phyloP scores from a whole-genome alignment of 2,797 vertebrate genomes.

The Tinamus major region DNA sequence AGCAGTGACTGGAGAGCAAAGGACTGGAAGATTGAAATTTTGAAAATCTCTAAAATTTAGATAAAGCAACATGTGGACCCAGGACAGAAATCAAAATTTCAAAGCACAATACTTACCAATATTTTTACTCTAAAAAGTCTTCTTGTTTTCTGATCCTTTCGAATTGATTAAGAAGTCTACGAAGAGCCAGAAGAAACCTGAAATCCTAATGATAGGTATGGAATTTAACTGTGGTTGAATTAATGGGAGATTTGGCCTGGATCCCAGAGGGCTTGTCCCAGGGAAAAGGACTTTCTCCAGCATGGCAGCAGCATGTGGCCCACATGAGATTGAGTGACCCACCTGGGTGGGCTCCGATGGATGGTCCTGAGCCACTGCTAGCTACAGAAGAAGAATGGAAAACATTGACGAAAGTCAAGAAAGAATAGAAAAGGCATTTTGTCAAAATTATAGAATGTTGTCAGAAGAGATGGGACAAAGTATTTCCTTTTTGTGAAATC shows the following conservation, averaged over 20 bases:
- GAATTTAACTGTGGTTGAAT: neutral
- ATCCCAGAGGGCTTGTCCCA: neutral
- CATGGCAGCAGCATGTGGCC: accelerated
- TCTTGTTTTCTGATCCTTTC: neutral
- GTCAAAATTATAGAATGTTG: neutral
- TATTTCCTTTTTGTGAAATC: neutral
- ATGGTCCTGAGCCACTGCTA: neutral
- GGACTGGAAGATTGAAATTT: neutral
- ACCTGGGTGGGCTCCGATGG: neutral
- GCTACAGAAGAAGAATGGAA: neutral
- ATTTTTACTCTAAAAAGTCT: neutral
- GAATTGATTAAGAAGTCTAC: neutral
- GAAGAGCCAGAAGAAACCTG: neutral
- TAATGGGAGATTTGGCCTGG: neutral
- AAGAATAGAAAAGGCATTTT: neutral
- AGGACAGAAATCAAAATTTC: neutral
- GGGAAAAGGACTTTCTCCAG: neutral
- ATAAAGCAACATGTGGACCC: neutral
- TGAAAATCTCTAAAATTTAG: neutral
- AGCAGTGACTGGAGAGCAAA: neutral
- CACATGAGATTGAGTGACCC: neutral
- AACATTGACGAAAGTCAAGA: neutral
- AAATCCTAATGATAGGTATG: neutral
- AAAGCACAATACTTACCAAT: neutral
- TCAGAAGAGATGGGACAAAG: neutral